Percentiles rank a stretch among this genome's conserved stretches.
Conservation (phyloP, 2,113 vertebrate genomes). For the Melanostigma gelatinosum region DNA sequence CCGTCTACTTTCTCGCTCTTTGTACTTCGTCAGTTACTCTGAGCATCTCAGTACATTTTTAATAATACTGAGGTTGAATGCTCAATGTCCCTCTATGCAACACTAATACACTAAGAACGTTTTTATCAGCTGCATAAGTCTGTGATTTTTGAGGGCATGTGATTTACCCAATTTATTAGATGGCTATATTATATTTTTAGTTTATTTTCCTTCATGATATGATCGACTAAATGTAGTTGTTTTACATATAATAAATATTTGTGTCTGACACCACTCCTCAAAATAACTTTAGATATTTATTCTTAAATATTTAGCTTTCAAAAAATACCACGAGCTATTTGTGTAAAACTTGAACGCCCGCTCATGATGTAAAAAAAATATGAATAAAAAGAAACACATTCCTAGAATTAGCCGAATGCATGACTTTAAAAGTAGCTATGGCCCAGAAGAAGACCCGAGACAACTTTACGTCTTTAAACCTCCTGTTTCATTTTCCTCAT, state of each 20-base stretch:
- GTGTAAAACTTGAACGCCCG: background rate
- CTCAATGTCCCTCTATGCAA: background rate
- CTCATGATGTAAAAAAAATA: background rate
- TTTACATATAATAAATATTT: background rate
- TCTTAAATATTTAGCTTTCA: background rate
- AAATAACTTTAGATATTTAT: background rate
- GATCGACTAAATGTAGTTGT: background rate
- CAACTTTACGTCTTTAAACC: background rate
- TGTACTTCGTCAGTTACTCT: too few relatives aligned
- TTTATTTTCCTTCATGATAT: background rate
- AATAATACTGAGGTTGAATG: background rate
- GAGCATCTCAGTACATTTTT: background rate
- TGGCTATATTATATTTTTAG: background rate
- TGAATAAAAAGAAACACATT: too few relatives aligned
- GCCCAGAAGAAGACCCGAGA: too few relatives aligned
- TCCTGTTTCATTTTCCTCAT: background rate
- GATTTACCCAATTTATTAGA: background rate
- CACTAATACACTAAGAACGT: background rate
- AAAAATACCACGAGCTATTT: background rate
- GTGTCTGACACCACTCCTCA: background rate
- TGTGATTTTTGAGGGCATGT: background rate
- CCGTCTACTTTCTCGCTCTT: background rate
- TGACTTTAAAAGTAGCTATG: background rate
- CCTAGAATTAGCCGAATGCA: background rate
- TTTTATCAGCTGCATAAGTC: background rate